phyloP scores from a whole-genome alignment of 2,113 vertebrate species.

The Lycaon pictus region DNA sequence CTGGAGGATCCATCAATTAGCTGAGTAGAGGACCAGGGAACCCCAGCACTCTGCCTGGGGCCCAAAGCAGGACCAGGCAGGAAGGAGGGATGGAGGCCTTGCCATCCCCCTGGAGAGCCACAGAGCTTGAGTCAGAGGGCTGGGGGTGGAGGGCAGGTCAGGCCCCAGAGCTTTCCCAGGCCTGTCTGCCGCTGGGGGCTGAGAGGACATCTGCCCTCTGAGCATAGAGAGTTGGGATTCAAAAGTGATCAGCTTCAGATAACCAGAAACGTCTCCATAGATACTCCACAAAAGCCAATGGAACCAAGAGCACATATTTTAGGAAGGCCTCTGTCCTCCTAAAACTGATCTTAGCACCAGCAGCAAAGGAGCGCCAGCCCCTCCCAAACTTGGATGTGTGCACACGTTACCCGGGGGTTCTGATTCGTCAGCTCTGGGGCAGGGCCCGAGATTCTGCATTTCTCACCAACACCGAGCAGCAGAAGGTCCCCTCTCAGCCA shows the following conservation, averaged over 20 bases:
- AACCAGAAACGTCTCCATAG: neutral
- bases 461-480: neutral
- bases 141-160: neutral
- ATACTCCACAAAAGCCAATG: rapidly evolving
- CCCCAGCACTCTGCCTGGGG: neutral
- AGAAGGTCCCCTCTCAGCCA: neutral
- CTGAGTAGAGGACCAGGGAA: neutral
- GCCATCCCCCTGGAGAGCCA: neutral
- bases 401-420: neutral
- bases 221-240: neutral
- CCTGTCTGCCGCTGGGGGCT: neutral
- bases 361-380: neutral
- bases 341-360: neutral
- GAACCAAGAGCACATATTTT: neutral
- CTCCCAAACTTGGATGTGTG: neutral
- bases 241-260: neutral
- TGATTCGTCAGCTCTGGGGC: neutral
- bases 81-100: neutral
- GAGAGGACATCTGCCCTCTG: neutral
- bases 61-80: rapidly evolving
- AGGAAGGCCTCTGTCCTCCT: neutral
- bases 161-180: neutral
- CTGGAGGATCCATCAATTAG: neutral
- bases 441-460: neutral
- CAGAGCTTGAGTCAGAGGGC: neutral